Evolutionary conservation across 1,140 invertebrate species (phyloP).

Genomic region (Archivesica marissinica): DNA sequence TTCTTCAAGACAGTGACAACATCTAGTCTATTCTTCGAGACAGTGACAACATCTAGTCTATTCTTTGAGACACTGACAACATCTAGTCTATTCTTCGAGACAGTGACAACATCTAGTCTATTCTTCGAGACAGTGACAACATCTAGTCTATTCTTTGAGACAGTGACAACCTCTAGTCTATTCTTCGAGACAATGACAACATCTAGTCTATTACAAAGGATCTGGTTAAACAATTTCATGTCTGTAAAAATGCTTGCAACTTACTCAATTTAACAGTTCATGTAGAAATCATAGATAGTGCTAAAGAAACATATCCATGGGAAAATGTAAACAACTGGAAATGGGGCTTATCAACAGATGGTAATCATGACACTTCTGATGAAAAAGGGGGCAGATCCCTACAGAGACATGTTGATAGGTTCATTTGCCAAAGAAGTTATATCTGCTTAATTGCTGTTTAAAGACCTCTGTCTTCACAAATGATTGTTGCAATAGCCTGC

Average conservation of each 20-base stretch:
- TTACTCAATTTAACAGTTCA: slow-evolving; percentile 48
- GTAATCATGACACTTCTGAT: slow-evolving; percentile 4
- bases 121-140: no score
- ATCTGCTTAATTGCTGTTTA: slow-evolving; percentile 18
- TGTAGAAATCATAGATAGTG: slow-evolving; percentile 20
- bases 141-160: no score
- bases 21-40: no score
- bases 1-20: no score
- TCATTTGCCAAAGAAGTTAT: slow-evolving; percentile 19
- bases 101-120: no score
- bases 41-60: no score
- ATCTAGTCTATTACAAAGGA: not conserved
- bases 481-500: not conserved
- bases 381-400: slow-evolving; percentile 28
- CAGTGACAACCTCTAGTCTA: no score
- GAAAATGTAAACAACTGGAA: slow-evolving; percentile 43
- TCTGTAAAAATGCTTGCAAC: slow-evolving; percentile 7
- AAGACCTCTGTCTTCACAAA: not conserved
- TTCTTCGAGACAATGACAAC: no score
- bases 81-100: no score
- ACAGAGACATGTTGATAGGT: slow-evolving; percentile 1
- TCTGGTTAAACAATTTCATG: slow-evolving; percentile 25
- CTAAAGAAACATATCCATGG: slow-evolving; percentile 42
- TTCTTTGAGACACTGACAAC: no score
- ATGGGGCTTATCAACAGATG: slow-evolving; percentile 29